Conservation (phyloP, 1,140 invertebrate genomes). For the Planococcus citri region DNA sequence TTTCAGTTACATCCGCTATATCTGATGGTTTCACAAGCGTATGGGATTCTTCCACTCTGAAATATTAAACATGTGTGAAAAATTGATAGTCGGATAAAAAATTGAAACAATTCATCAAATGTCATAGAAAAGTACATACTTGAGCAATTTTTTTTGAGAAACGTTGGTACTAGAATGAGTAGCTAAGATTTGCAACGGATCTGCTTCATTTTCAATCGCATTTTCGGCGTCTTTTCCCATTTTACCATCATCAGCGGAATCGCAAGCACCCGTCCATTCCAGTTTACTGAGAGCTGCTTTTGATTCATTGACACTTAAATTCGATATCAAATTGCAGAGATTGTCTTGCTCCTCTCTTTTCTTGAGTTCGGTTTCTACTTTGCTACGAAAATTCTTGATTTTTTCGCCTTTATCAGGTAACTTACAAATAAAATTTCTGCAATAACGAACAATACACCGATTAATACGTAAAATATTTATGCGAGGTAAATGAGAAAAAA, state of each 20-base stretch:
- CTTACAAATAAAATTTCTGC: conserved; percentile 37
- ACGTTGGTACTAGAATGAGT: conserved; percentile 33
- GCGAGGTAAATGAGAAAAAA: not conserved
- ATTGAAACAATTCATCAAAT: conserved; percentile 19
- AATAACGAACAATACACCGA: conserved; percentile 24
- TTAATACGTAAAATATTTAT: not conserved
- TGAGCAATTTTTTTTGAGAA: conserved; percentile 27
- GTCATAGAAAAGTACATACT: conserved; percentile 24
- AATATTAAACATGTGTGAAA: conserved; percentile 26
- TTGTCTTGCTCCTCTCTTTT: conserved; percentile 43
- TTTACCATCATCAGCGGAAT: conserved; percentile 30
- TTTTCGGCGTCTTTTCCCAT: conserved; percentile 40
- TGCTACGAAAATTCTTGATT: conserved; percentile 42
- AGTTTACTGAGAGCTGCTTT: conserved; percentile 44
- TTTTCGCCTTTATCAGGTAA: conserved; percentile 55
- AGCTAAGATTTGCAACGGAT: conserved; percentile 51
- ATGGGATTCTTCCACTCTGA: conserved; percentile 39
- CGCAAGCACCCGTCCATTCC: conserved; percentile 50
- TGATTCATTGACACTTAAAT: conserved; percentile 43
- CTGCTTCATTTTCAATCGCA: conserved; percentile 48
- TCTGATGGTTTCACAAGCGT: conserved; percentile 47
- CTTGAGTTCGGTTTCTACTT: conserved; percentile 42
- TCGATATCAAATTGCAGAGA: conserved; percentile 43
- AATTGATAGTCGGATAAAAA: conserved; percentile 22
- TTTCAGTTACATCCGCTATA: conserved; percentile 36